Evolutionary conservation across 2,113 vertebrate genomes (phyloP), one percentile per base, ranked within the genome.

Genomic region (Anolis carolinensis): DNA sequence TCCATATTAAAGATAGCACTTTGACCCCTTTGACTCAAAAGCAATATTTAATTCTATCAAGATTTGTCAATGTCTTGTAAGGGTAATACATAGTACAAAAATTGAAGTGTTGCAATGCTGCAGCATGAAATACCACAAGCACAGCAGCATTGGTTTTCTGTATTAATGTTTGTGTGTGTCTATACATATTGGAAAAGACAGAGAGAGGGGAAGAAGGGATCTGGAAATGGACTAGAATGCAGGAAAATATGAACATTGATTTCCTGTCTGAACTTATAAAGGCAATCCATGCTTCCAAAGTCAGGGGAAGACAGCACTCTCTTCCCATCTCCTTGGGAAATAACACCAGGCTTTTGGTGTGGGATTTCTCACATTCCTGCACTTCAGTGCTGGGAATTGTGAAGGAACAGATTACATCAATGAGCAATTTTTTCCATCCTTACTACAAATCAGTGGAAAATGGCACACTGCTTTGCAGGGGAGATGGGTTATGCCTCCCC

Each of bases 41-140:
- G 48, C 7, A 20, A 3, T 72, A 34, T 68, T 76, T 68, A 36
- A 65, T 74, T 74, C 39, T 79, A 63, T 63, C 62, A 72, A 32
- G 10, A 62, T 25, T 67, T 70, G 72, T 27, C 68, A 32, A 8
- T 11, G 74, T 71, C 65, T 34, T 23, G 48, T 23, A 79, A 52
- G 70, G 82, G 44, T 84, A 76, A 65, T 84, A 83, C 73, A 78
- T 25, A 34, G 67, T 65, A 83, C 0, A n/a, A 84, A 70, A 0
- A 81, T 84, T 81, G 34, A 2, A 91, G 91, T 89, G 44, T 85
- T 88, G 80, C 86, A 77, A 86, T 87, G 93, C 89, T 86, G 62
- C 71, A 88, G 67, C n/a, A 87, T 48, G n/a, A 39, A 11, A 77
- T 27, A 76, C 81, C 71, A 71, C 85, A 76, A 59, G 30, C 39